Evolutionary conservation across 2,113 vertebrate genomes (phyloP), one percentile per base, ranked within the genome.

Genomic region (Pimephales promelas): DNA sequence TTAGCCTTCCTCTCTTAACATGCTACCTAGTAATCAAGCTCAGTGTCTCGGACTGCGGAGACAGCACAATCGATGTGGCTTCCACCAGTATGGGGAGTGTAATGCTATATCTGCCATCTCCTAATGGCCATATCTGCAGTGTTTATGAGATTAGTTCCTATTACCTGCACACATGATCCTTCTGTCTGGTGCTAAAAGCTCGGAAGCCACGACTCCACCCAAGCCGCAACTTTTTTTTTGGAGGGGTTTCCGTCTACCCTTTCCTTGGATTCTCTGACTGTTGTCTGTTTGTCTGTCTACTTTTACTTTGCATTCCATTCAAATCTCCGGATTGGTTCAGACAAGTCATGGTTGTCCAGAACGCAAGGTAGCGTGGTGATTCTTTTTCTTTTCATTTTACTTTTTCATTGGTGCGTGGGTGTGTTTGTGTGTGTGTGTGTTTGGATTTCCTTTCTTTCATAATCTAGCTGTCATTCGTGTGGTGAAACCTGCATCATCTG

Each of bases 341-440:
- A 90, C 98, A 99, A 99, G 98, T 99, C 94, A 99, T 99, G 98
- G 98, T 99, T 96, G 98, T 99, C 95, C 98, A 99, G 96, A 99
- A 99, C 89, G 97, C 98, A 95, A 99, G 98, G 94, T 95, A 95
- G 94, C 88, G 94, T 94, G 91, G 92, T 85, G 89, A 91, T 90
- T 91, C 92, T 91, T 87, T 91, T 93, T 87, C 54, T 82, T 86
- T 78, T 90, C 89, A 91, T 91, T 93, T 89, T 70, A 87, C 91
- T 91, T 84, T 82, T 79, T 64, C 83, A 70, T 26, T 79, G 28
- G 75, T 79, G 66, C 36, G n/a, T 64, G 85, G 52, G 52, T 91
- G 85, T 91, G 81, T 54, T n/a, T n/a, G 28, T 34, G 31, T 31
- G 31, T 31, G 74, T 36, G 28, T 20, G 76, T 78, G 73, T 75